Evolutionary conservation across 2,888 invertebrate species (phyloP), one percentile per base, ranked within the genome.

Genomic region (Drosophila ezoana): DNA sequence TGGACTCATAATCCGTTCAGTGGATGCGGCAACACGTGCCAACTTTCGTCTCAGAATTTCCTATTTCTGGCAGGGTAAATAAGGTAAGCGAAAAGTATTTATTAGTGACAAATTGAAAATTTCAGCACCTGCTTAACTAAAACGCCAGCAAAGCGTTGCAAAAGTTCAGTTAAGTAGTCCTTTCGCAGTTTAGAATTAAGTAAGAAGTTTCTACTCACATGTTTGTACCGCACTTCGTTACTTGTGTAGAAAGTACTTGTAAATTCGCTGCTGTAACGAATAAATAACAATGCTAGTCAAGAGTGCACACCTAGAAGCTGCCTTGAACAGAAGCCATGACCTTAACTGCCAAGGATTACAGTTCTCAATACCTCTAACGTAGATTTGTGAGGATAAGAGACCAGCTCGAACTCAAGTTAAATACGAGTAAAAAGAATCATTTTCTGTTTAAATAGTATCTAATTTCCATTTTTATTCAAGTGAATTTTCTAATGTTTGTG

Each of bases 1-100:
- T 59, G 57, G 67, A 79, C 79, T 73, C 73, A 83, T 83, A 83
- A 83, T 86, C 89, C 77, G 57, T 51, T 57, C 53, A 59, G 53
- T 76, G 59, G 49, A 79, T 86, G 89, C 67, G 66, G 48, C 59
- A 76, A 73, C 89, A 83, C 89, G 89, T 88, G 81, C 89, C 53
- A 58, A 13, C 48, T 48, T 65, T 52, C 60, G 41, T 43, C 71
- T 47, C 44, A 38, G 40, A 16, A 61, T 38, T 71, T 47, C 28
- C 61, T 20, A 53, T 40, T 51, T 56, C 32, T 33, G 44, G 33
- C 44, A 38, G 61, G 68, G 69, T 79, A 69, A 79, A 76, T 74
- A 76, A 48, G 69, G 16, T 48, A 40, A 58, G 20, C 59, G 40
- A 68, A 62, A 68, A 54, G 75, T 62, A 68, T 74, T 75, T 79